Evolutionary conservation across 2,797 vertebrate species (phyloP).

Genomic region (Danio choprae): DNA sequence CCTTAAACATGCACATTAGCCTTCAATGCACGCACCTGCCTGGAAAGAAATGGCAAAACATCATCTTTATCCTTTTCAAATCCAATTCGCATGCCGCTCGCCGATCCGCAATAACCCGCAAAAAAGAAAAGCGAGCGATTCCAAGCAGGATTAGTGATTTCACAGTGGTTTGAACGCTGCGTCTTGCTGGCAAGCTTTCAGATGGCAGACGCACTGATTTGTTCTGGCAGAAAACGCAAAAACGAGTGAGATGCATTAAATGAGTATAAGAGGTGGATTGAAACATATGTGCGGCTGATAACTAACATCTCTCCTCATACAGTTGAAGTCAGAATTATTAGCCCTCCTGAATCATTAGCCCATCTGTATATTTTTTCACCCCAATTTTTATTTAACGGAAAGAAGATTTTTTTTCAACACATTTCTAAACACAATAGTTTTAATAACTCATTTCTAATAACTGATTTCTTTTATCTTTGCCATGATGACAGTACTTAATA

Average conservation of each 20-base stretch:
- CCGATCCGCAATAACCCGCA: constrained; percentile 62
- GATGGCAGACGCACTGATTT: constrained; percentile 41
- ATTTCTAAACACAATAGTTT: too few species aligned
- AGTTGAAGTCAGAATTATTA: too few species aligned
- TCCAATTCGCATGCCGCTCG: constrained; percentile 53
- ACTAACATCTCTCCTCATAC: neutral
- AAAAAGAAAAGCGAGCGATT: constrained; percentile 52
- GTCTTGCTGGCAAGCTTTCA: constrained; percentile 41
- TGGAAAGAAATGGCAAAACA: constrained; percentile 21
- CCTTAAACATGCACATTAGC: constrained; percentile 4
- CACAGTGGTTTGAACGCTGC: constrained; percentile 51
- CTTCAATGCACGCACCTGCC: constrained; percentile 20
- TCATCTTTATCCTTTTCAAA: constrained; percentile 52
- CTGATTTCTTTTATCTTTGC: too few species aligned
- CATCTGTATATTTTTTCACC: too few species aligned
- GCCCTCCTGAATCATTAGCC: too few species aligned
- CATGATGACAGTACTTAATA: too few species aligned
- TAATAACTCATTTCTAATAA: too few species aligned
- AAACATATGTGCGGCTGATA: constrained; percentile 2
- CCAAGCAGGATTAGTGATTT: constrained; percentile 60
- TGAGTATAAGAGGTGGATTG: neutral
- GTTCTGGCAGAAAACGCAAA: constrained; percentile 27
- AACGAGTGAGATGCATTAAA: constrained; percentile 23
- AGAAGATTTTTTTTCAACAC: too few species aligned
- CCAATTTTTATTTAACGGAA: too few species aligned